Base-by-base conservation (phyloP, 1,140 invertebrate genomes). In the Phocides pigmalion region DNA sequence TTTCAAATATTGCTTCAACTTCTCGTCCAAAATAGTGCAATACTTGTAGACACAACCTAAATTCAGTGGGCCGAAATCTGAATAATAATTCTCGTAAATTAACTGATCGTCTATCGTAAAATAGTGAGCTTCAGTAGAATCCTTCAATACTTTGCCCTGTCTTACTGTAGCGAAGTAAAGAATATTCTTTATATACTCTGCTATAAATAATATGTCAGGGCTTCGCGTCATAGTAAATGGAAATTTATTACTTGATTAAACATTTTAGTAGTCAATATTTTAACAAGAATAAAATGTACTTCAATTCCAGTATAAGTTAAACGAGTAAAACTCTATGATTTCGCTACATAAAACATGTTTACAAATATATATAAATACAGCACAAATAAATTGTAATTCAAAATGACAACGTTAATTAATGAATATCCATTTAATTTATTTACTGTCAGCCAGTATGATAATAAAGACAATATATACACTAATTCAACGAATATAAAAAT, bases 51-150 rank as follows among this genome's bases (percentile, higher is more conserved):
- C 92, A 95, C 98, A 98, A 19, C 97, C 96, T 69, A 99, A 93
- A 93, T 99, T 99, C 37, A 99, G 86, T 0, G 98, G 98, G 0
- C 98, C 98, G 93, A 99, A 99, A 89, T 99, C 98, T 41, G 95
- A 94, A 92, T 98, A 99, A 92, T 99, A 99, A 90, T 98, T 98
- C 93, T 99, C 97, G 92, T 99, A 99, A 1, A 97, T 92, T 39
- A 98, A 93, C 82, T 98, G 96, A 79, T 97, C 94, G 88, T 99
- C 98, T 58, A 98, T 95, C 78, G 93, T 95, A 81, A 99, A 98
- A 89, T 97, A 99, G 92, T 98, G 96, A 14, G 95, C 96, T 72
- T 96, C 95, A 11, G 92, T 72, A 46, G 96, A 97, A 53, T 95
- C 97, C 87, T 95, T 96, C 62, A 96, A 95, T 39, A 66, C 32